Evolutionary conservation across 2,113 vertebrate genomes (phyloP).

Genomic region (Electrona antarctica): DNA sequence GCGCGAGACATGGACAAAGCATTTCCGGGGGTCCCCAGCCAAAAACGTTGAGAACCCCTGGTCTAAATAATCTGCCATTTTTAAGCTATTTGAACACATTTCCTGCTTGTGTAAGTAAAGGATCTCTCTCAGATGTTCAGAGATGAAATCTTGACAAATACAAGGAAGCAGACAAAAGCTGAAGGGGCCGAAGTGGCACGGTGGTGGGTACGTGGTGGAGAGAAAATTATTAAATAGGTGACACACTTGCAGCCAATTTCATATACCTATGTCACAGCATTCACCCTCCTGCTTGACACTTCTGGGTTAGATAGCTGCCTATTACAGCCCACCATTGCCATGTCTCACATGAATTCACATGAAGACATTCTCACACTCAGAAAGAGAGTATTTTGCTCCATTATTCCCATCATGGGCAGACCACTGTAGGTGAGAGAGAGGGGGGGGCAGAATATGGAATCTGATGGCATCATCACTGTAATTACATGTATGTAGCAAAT

Average conservation of each 20-base stretch:
- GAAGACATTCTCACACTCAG: slow-evolving; percentile 53
- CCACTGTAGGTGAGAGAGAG: slow-evolving; percentile 57
- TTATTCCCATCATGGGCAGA: slow-evolving; percentile 62
- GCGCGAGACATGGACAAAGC: too few species aligned
- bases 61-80: too few species aligned
- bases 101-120: slow-evolving; percentile 40
- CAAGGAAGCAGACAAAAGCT: slow-evolving; percentile 19
- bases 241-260: slow-evolving; percentile 51
- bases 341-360: slow-evolving; percentile 76
- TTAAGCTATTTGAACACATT: slow-evolving; percentile 14
- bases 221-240: slow-evolving; percentile 50
- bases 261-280: slow-evolving; percentile 51
- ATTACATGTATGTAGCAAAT: slow-evolving; percentile 52
- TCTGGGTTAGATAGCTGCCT: slow-evolving; percentile 67
- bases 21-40: neutral
- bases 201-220: slow-evolving; percentile 22
- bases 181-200: slow-evolving; percentile 14
- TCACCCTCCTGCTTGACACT: slow-evolving; percentile 70
- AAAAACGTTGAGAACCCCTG: too few species aligned
- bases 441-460: slow-evolving; percentile 31
- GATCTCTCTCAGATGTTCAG: slow-evolving; percentile 24
- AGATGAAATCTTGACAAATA: slow-evolving; percentile 49
- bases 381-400: slow-evolving; percentile 49
- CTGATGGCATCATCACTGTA: slow-evolving; percentile 65
- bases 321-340: slow-evolving; percentile 56